Percentiles rank a stretch among this genome's conserved stretches.
Conservation (phyloP, 2,888 invertebrate genomes). For the Synergus laeviventris region DNA sequence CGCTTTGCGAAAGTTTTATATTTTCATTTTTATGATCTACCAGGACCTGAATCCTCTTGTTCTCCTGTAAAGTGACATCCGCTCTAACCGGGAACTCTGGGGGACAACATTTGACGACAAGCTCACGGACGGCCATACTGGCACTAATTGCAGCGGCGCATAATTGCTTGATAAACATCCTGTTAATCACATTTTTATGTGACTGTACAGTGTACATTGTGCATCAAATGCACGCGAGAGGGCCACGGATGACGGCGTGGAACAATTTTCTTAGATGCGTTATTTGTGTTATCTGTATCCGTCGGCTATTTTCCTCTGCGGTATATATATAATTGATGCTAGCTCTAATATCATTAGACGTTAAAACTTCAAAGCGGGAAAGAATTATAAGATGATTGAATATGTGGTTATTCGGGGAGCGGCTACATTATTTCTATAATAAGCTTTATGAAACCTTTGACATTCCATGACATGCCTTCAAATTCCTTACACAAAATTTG, state of each 20-base stretch:
- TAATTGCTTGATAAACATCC: slow-evolving; percentile 75
- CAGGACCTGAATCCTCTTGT: slow-evolving; percentile 42
- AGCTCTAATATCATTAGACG: too few species aligned
- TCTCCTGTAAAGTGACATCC: slow-evolving; percentile 25
- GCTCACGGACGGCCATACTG: slow-evolving; percentile 54
- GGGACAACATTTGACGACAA: slow-evolving; percentile 42
- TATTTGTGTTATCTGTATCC: slow-evolving; percentile 25
- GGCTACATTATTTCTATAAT: too few species aligned
- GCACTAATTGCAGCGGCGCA: slow-evolving; percentile 66
- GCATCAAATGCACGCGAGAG: slow-evolving; percentile 33
- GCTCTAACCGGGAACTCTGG: slow-evolving; percentile 1
- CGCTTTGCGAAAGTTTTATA: slow-evolving; percentile 71
- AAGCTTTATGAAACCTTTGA: too few species aligned
- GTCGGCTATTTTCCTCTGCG: background rate
- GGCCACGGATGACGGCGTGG: slow-evolving; percentile 39
- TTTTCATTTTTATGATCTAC: slow-evolving; percentile 67
- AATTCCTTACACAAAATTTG: too few species aligned
- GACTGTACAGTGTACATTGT: slow-evolving; percentile 50
- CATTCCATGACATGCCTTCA: too few species aligned
- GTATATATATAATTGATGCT: too few species aligned
- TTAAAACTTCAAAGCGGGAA: too few species aligned
- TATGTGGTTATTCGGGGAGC: too few species aligned
- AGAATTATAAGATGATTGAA: too few species aligned
- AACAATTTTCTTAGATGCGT: slow-evolving; percentile 22
- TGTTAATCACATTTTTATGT: slow-evolving; percentile 69